Evolutionary conservation across 2,888 invertebrate genomes (phyloP).

Genomic region (Helobdella robusta): DNA sequence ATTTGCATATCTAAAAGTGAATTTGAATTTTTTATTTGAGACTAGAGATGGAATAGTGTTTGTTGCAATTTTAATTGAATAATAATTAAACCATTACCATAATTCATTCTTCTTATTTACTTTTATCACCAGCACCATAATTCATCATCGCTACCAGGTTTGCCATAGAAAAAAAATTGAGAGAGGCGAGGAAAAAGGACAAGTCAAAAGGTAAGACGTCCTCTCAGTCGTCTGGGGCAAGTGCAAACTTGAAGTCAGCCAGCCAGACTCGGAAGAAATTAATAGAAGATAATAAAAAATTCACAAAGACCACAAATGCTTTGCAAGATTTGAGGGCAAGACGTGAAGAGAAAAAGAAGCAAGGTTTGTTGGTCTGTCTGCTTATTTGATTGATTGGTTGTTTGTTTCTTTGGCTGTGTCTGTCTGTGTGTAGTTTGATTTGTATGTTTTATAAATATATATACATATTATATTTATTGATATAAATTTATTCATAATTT

Average conservation of each 20-base stretch:
- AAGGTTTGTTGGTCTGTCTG: no score
- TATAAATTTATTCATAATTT: not conserved
- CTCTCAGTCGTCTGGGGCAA: constrained; percentile 25
- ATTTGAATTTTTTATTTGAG: not conserved
- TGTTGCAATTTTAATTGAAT: not conserved
- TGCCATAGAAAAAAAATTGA: constrained; percentile 86
- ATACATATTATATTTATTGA: not conserved
- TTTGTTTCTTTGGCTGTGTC: no score
- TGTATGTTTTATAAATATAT: no score
- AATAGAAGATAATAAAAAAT: constrained; percentile 74
- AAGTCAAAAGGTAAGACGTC: constrained; percentile 52
- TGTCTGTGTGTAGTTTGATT: no score
- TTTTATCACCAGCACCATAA: not conserved
- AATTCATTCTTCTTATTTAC: not conserved
- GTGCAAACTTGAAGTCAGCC: constrained; percentile 33
- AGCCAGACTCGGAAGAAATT: constrained; percentile 80
- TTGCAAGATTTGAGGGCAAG: constrained; percentile 83
- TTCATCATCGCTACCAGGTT: constrained; percentile 57
- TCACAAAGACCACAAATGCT: constrained; percentile 72
- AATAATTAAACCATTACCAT: not conserved
- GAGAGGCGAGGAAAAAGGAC: constrained; percentile 70
- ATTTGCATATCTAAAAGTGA: not conserved
- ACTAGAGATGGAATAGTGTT: not conserved
- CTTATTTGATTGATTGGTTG: no score
- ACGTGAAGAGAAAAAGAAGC: constrained; percentile 73